Percentiles rank a stretch among this genome's conserved stretches.
Conservation (phyloP, 2,888 invertebrate genomes). For the Autographa pulchrina region DNA sequence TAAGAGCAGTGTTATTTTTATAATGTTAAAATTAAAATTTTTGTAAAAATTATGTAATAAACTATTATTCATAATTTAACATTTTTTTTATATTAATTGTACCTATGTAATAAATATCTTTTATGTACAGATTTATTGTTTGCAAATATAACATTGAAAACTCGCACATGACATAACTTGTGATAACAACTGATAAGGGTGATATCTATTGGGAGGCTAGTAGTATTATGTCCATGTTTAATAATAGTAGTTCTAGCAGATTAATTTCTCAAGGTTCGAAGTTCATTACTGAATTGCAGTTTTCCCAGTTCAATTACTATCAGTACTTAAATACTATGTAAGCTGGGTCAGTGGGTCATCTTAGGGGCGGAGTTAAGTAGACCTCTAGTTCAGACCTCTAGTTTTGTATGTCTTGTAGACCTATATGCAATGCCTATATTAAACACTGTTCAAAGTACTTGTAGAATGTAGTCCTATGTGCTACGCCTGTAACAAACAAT, state of each 20-base stretch:
- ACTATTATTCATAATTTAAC: constrained; percentile 8
- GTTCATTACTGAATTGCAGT: not conserved
- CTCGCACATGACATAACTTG: not conserved
- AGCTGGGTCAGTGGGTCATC: too few relatives aligned
- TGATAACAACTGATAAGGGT: not conserved
- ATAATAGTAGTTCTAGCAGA: not conserved
- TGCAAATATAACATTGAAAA: not conserved
- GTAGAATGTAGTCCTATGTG: too few relatives aligned
- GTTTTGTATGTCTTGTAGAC: too few relatives aligned
- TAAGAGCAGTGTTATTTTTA: constrained; percentile 8
- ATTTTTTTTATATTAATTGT: not conserved
- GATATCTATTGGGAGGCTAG: not conserved
- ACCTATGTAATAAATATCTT: not conserved
- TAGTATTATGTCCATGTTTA: not conserved
- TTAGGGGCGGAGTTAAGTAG: too few relatives aligned
- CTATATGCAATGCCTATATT: too few relatives aligned
- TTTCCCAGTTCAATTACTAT: not conserved
- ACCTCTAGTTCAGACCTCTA: too few relatives aligned
- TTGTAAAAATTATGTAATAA: constrained; percentile 30
- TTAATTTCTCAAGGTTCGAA: too few relatives aligned
- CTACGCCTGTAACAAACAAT: too few relatives aligned
- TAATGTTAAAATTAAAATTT: too few relatives aligned
- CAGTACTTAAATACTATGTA: too few relatives aligned
- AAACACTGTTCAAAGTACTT: too few relatives aligned
- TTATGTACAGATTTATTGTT: not conserved